A percentile compares a stretch with the other conserved stretches of the same genome.
phyloP scores from a whole-genome alignment of 1,140 invertebrate species.

The Wiebesia pumilae region DNA sequence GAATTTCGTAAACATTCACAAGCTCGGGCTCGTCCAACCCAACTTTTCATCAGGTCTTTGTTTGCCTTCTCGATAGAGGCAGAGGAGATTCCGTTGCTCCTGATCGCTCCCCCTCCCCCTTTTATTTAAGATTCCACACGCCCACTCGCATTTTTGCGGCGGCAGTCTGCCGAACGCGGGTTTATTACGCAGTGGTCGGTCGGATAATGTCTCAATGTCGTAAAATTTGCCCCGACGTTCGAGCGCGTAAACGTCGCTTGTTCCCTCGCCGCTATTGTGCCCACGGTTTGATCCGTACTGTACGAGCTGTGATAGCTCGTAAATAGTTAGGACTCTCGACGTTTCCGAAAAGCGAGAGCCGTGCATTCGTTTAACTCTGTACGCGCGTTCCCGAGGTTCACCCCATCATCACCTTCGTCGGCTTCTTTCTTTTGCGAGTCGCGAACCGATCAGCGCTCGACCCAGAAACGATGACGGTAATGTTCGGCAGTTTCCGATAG shows the following conservation, averaged over 20 bases:
- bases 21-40: not conserved
- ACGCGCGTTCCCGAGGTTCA: not conserved
- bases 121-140: not conserved
- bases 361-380: too few species aligned
- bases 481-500: not conserved
- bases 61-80: slow-evolving; percentile 30
- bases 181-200: slow-evolving; percentile 24
- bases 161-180: not conserved
- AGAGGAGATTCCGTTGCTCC: not conserved
- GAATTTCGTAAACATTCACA: slow-evolving; percentile 28
- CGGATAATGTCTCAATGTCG: slow-evolving; percentile 29
- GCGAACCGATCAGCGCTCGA: not conserved
- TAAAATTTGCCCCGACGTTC: slow-evolving; percentile 37
- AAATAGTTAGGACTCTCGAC: slow-evolving; percentile 48
- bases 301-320: slow-evolving; percentile 37
- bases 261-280: not conserved
- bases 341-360: slow-evolving; percentile 37
- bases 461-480: not conserved
- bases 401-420: not conserved
- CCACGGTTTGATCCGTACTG: not conserved
- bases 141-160: slow-evolving; percentile 21
- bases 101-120: not conserved
- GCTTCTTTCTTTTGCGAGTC: not conserved
- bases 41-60: slow-evolving; percentile 35
- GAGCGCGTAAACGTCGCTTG: not conserved